Base-by-base conservation (phyloP, 2,888 invertebrate genomes). In the Parapristionchus giblindavisi region DNA sequence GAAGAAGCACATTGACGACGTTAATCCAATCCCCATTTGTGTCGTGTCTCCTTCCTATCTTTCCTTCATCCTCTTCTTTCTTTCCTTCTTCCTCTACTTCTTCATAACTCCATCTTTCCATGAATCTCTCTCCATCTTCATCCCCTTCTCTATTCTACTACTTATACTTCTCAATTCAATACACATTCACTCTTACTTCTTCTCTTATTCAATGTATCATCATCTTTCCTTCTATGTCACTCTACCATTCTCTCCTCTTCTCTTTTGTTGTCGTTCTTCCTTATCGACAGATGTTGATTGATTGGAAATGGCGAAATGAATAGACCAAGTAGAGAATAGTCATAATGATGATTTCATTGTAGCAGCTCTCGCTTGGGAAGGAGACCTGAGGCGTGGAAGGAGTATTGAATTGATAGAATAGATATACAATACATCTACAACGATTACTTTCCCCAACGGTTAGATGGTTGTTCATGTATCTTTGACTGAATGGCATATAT, bases 1-100 rank as follows among this genome's bases (percentile, higher is more conserved):
- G 43, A 51, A 63, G 24, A 24, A 24, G 4, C 6, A 27, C 43
- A 65, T 65, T 43, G 68, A 68, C 68, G 52, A 68, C 52, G 51
- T 68, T 68, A 68, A 68, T 68, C 68, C 68, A 51, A 68, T 68
- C 52, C 65, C 65, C 48, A 66, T 48, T 66, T 66, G 68, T 51
- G 34, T n/a, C 27, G 36, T 34, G 11, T 52, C 29, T 21, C 34
- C 68, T 71, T 38, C 14, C 40, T 29, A n/a, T 24, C 32, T 32
- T n/a, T 61, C 6, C 36, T 61, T 61, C 61, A 5, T 34, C 6
- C n/a, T n/a, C n/a, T n/a, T n/a, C 27, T 56, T 34, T 29, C 68
- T 43, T 21, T 24, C 68, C 58, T 38, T 24, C 40, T 29, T 24
- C 24, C 32, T 32, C 29, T 61, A 5, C 36, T 61, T 61, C 61